Evolutionary conservation across 1,140 invertebrate genomes (phyloP), one percentile per base, ranked within the genome.

Genomic region (Capitella teleta): DNA sequence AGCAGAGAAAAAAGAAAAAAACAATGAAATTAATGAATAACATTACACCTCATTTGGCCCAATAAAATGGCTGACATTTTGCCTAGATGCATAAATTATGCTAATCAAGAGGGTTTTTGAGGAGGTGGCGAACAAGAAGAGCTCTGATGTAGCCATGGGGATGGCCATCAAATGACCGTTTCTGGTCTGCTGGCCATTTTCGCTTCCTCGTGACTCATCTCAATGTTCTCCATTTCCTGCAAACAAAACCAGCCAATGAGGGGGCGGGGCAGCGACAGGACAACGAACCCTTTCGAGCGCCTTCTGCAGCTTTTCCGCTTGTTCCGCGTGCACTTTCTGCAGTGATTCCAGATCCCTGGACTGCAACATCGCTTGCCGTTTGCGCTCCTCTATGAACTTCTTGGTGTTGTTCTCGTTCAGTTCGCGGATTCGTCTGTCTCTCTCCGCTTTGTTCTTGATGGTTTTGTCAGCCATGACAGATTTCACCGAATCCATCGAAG

Each of bases 341-440:
- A 98, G 74, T 65, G 90, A 89, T 59, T 98, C 92, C 64, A 87
- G 88, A 68, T 98, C 92, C 56, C 90, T 83, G 48, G 80, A 82
- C 64, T 97, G 93, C 62, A 93, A 87, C 58, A 91, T 86, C 47
- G 85, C 83, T n/a, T 78, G 73, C 28, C 77, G 72, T 63, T 88
- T 96, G 43, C 91, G 79, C 70, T 99, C 94, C 61, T 99, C 95
- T 77, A 98, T 86, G 64, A 99, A 99, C 61, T 93, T 90, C 72
- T 98, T 98, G 16, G 92, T 94, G 68, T 98, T 98, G 65, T 97
- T 98, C 62, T 97, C 91, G 63, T 97, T 95, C 61, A 98, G 89
- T 71, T 99, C 95, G 52, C 91, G 78, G 32, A 80, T 67, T 32
- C 79, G 63, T 59, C 77, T 76, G 61, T 99, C 96, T 61, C 93